Conservation (phyloP, 2,888 invertebrate species). For the Magallana nippona region DNA sequence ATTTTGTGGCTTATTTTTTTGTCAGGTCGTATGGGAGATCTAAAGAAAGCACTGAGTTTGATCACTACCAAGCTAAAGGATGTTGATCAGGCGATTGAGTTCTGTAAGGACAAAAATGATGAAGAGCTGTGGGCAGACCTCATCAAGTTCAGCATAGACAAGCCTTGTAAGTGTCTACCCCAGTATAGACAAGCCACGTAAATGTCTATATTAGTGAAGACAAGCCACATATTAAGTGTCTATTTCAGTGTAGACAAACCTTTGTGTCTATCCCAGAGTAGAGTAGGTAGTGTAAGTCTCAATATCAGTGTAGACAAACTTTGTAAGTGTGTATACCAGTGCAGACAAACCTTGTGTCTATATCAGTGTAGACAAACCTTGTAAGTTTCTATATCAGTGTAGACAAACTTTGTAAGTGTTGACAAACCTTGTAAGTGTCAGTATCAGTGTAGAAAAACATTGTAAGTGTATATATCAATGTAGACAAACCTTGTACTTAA, state of each 20-base stretch:
- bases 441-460: not conserved
- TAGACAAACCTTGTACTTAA: not conserved
- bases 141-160: conserved; percentile 91
- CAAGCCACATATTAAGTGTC: too few relatives aligned
- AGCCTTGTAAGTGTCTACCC: conserved; percentile 84
- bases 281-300: too few relatives aligned
- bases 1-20: too few relatives aligned
- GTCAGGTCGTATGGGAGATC: conserved; percentile 89
- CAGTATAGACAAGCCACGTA: too few relatives aligned
- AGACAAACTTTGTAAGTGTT: not conserved
- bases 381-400: not conserved
- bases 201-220: not conserved
- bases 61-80: conserved; percentile 92
- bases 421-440: not conserved
- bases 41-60: conserved; percentile 92
- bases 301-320: not conserved
- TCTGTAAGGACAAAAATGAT: conserved; percentile 98
- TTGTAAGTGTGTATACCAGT: not conserved
- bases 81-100: conserved; percentile 95
- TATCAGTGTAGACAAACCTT: not conserved
- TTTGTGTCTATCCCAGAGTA: too few relatives aligned
- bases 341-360: not conserved
- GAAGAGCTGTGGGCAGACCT: conserved; percentile 94
- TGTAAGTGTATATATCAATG: too few relatives aligned
- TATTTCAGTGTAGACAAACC: not conserved